Conservation (phyloP, 2,113 vertebrate species). For the Amazona guildingii region DNA sequence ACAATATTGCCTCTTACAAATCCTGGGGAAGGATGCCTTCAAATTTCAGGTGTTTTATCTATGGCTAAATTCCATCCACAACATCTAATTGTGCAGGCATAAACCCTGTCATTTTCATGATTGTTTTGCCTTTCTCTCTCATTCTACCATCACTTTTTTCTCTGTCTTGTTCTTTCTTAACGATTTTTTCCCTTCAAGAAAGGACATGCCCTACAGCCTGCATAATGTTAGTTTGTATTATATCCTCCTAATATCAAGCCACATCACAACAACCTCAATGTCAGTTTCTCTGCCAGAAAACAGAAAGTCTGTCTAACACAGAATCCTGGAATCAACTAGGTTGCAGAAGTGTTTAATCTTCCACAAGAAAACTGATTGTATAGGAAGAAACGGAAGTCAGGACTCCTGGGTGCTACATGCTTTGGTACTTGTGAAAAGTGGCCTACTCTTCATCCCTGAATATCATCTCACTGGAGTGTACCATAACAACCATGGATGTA, state of each 20-base stretch:
- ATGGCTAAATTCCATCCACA: background rate
- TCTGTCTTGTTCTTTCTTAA: background rate
- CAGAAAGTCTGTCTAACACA: background rate
- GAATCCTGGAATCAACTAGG: background rate
- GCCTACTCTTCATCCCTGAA: background rate
- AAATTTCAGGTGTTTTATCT: background rate
- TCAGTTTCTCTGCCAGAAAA: background rate
- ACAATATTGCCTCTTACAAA: background rate
- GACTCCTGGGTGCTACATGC: background rate
- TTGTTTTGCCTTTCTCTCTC: background rate
- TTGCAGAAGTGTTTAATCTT: background rate
- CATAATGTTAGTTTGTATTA: background rate
- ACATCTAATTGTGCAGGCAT: background rate
- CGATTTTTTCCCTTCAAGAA: background rate
- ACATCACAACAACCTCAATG: background rate
- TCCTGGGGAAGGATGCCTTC: background rate
- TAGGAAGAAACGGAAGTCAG: background rate
- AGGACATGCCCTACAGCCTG: background rate
- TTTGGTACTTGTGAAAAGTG: background rate
- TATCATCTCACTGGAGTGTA: background rate
- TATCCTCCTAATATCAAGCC: background rate
- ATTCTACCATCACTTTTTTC: background rate
- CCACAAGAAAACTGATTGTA: background rate
- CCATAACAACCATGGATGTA: background rate
- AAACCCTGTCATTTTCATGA: background rate